Base-by-base conservation (phyloP, 2,113 vertebrate genomes). In the Petrocephalus microphthalmus region DNA sequence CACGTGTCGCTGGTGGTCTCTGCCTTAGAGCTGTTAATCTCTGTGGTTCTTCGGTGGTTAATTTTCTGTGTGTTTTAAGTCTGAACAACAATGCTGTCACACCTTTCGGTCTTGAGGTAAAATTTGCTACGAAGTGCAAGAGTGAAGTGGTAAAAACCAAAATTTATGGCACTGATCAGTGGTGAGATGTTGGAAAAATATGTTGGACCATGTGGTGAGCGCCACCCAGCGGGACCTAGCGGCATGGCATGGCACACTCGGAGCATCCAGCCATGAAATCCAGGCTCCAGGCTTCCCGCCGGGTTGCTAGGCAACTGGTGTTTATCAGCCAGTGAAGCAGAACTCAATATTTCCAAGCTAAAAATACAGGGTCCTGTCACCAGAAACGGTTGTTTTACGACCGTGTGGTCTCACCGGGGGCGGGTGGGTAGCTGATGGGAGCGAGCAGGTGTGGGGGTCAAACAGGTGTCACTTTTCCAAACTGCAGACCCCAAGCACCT, bases 31-130 rank as follows among this genome's bases (percentile, higher is more conserved):
- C 92, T 90, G 57, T 92, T n/a, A n/a, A n/a, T 91, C 87, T 90
- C 92, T n/a, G n/a, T n/a, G n/a, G n/a, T n/a, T 86, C 92, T 91
- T 91, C 93, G 82, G 89, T 89, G 87, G 90, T n/a, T 90, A 89
- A 19, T 78, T 37, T 51, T 13, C n/a, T n/a, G 1, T 83, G 17
- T 78, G 71, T 29, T 29, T 78, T 19, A 42, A 45, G 19, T 83
- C 81, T 78, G 25, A 17, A 29, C 25, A n/a, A 1, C 60, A 29
- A 1, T 29, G 1, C 37, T 15, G 17, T 42, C 29, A 7, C 29
- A 78, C n/a, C 20, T 25, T 47, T 47, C 20, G 0, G 5, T 49
- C 7, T 22, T 22, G 81, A 49, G 1, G 45, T 45, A 3, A 20
- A 22, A 83, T 1, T 82, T 22, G 6, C 19, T 20, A 11, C 0